These are phyloP conservation scores for Pomatostomus ruficeps DNA, from an alignment of 2,113 vertebrate genomes.

Conservation along the genomic window DNA sequence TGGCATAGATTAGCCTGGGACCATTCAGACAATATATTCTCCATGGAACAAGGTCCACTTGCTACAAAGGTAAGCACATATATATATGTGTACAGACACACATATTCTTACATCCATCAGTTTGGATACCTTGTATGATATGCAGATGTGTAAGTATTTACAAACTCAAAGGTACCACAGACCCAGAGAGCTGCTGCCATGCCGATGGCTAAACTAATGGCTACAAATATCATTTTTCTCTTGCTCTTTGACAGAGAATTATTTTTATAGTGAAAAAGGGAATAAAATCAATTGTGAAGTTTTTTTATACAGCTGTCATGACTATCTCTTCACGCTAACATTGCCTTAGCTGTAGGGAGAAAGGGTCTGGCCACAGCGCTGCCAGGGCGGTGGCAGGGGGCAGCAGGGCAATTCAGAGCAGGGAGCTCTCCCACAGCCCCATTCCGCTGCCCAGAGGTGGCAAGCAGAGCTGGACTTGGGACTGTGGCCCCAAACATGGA, in stretches of 20 bases:
- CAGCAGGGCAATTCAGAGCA: not conserved
- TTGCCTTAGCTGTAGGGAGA: not conserved
- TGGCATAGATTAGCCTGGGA: not conserved
- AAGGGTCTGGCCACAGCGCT: rapidly evolving
- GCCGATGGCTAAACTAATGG: not conserved
- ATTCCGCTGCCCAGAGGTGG: rapidly evolving
- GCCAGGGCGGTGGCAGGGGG: rapidly evolving
- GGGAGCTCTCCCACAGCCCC: not conserved
- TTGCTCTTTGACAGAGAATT: not conserved
- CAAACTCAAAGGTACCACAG: not conserved
- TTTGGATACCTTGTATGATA: not conserved
- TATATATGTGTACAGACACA: not conserved
- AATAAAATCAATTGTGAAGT: not conserved
- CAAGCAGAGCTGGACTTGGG: not conserved
- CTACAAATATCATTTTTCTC: not conserved
- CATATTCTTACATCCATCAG: not conserved
- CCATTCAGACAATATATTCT: not conserved
- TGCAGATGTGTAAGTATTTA: not conserved
- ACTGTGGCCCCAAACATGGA: no score
- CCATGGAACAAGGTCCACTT: not conserved
- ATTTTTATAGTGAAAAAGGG: not conserved
- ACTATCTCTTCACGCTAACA: not conserved
- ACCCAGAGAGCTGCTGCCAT: not conserved
- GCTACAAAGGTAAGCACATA: not conserved
- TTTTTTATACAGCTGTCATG: not conserved